phyloP scores from a whole-genome alignment of 1,140 invertebrate genomes.

The Thalassaphorura encarpata region DNA sequence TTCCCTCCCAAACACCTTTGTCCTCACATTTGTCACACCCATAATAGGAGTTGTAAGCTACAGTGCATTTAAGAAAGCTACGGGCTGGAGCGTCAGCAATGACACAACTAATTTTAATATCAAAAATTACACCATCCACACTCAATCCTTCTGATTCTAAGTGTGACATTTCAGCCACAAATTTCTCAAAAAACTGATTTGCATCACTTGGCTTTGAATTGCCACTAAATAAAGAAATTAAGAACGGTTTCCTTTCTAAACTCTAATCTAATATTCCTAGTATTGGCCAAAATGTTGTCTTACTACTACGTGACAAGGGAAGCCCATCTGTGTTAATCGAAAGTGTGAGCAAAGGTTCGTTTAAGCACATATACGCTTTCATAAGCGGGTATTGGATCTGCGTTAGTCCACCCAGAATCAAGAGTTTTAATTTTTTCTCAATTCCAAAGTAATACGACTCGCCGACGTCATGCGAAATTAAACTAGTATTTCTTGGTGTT shows the following conservation, averaged over 20 bases:
- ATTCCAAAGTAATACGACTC: constrained; percentile 4
- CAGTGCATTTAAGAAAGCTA: constrained; percentile 17
- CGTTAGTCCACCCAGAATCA: not conserved
- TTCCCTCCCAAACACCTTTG: constrained; percentile 1
- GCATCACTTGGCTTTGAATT: not conserved
- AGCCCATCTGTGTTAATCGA: not conserved
- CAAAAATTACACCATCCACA: not conserved
- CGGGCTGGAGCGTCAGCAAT: constrained; percentile 25
- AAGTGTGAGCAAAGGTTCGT: not conserved
- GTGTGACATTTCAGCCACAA: not conserved
- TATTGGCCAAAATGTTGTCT: not conserved
- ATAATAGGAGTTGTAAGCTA: constrained; percentile 16
- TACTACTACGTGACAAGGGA: not conserved
- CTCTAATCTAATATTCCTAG: not conserved
- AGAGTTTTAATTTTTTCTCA: not conserved
- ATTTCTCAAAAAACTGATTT: not conserved
- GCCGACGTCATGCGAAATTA: not conserved
- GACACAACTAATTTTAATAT: constrained; percentile 5
- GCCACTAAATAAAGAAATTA: not conserved
- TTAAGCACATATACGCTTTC: constrained; percentile 33
- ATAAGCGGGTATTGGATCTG: not conserved
- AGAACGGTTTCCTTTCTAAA: not conserved
- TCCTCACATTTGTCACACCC: constrained; percentile 21
- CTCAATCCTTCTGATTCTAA: not conserved
- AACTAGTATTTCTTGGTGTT: not conserved